These are phyloP conservation scores for Lophotis ruficrista DNA, from an alignment of 2,113 vertebrate species.

Conservation along the genomic window DNA sequence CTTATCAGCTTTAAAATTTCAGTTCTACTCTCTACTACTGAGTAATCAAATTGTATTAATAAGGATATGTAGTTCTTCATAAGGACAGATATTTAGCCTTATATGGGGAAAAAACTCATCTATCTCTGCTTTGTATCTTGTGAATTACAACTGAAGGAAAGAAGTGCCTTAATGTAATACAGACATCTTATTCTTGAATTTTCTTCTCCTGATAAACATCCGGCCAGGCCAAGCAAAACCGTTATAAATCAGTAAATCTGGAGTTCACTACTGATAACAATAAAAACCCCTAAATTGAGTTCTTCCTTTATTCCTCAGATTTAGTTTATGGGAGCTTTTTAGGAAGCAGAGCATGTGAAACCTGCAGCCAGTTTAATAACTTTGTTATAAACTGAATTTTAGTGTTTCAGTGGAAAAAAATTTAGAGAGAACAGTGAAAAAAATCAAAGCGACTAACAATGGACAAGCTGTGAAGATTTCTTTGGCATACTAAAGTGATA, in stretches of 20 bases:
- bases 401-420: neutral
- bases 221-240: neutral
- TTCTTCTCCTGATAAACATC: constrained; percentile 30
- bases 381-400: neutral
- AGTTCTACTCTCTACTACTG: neutral
- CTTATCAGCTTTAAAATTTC: neutral
- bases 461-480: neutral
- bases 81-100: neutral
- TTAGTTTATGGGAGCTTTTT: neutral
- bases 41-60: neutral
- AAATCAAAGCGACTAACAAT: neutral
- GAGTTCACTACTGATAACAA: neutral
- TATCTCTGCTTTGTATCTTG: constrained; percentile 1
- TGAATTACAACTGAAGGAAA: constrained; percentile 4
- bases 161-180: constrained; percentile 8
- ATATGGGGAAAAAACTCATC: neutral
- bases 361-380: neutral
- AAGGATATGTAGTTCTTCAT: neutral
- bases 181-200: neutral
- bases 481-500: neutral
- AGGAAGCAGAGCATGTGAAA: neutral
- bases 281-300: neutral
- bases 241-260: neutral
- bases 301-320: neutral
- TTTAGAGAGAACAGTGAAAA: neutral